phyloP scores from a whole-genome alignment of 2,888 invertebrate species.

The Caenorhabditis angaria region DNA sequence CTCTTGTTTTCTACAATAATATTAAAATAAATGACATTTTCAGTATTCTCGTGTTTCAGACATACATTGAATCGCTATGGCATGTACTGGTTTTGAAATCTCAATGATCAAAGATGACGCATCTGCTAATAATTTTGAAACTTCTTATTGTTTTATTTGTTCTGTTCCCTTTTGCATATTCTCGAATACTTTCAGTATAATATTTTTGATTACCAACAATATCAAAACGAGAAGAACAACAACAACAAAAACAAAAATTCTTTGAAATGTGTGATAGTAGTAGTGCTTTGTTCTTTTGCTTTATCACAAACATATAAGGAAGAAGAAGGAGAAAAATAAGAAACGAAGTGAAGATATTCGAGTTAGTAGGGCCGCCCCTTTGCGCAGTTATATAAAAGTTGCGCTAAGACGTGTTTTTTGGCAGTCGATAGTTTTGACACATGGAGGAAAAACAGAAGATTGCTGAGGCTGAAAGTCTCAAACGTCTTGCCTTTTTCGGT shows the following conservation, averaged over 20 bases:
- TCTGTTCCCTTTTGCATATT: no score
- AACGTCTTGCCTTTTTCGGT: conserved; percentile 66
- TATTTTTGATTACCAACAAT: neutral
- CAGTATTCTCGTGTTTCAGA: no score
- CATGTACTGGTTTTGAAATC: neutral
- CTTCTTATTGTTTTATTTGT: no score
- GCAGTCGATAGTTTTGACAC: conserved; percentile 13
- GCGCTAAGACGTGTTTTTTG: conserved; percentile 9
- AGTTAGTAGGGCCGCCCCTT: conserved; percentile 6
- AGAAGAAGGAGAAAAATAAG: conserved; percentile 5
- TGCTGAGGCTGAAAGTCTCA: conserved; percentile 62
- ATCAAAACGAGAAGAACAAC: neutral
- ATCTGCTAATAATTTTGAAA: neutral
- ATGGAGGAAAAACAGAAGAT: conserved; percentile 58
- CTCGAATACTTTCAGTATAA: neutral
- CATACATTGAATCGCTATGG: no score
- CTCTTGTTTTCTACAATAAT: no score
- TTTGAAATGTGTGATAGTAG: neutral
- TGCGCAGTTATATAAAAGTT: conserved; percentile 15
- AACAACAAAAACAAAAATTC: neutral
- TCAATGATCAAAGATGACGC: neutral
- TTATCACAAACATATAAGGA: neutral
- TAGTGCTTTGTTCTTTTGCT: neutral
- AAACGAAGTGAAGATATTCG: neutral
- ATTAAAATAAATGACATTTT: no score